These are phyloP conservation scores for Limulus polyphemus DNA, from an alignment of 2,888 invertebrate genomes.

Conservation along the genomic window DNA sequence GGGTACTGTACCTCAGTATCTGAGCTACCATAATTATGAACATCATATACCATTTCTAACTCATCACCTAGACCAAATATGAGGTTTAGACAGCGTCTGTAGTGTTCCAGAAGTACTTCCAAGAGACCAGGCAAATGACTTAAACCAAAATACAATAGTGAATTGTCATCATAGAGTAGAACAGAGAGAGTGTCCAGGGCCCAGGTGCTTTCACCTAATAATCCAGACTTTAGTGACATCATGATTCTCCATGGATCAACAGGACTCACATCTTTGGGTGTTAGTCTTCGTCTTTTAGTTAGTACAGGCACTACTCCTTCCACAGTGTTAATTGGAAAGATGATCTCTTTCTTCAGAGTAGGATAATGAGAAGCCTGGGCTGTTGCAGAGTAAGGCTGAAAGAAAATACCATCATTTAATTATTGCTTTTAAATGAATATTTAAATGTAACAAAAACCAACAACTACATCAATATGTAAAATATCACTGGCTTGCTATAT, in stretches of 20 bases:
- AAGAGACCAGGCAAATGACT: slow-evolving; percentile 84
- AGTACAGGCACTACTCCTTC: slow-evolving; percentile 79
- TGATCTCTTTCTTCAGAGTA: slow-evolving; percentile 51
- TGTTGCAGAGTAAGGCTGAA: no score
- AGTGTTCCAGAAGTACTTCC: slow-evolving; percentile 83
- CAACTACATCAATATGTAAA: no score
- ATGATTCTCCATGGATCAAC: slow-evolving; percentile 95
- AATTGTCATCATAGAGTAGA: slow-evolving; percentile 85
- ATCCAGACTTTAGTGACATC: slow-evolving; percentile 93
- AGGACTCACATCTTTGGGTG: slow-evolving; percentile 70
- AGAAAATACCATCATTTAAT: no score
- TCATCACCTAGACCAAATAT: slow-evolving; percentile 18
- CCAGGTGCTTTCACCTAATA: slow-evolving; percentile 93
- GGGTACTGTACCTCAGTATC: slow-evolving; percentile 14
- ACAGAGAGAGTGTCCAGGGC: slow-evolving; percentile 94
- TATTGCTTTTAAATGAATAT: no score
- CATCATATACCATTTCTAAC: slow-evolving; percentile 23
- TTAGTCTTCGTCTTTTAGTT: slow-evolving; percentile 71
- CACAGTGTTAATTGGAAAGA: slow-evolving; percentile 84
- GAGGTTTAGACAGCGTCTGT: slow-evolving; percentile 45
- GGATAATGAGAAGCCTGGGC: no score
- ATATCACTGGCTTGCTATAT: no score
- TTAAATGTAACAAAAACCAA: no score
- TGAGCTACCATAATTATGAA: no score
- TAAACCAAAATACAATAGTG: slow-evolving; percentile 84